Conservation (phyloP, 1,140 invertebrate genomes). For the Brachionus rotundiformis region DNA sequence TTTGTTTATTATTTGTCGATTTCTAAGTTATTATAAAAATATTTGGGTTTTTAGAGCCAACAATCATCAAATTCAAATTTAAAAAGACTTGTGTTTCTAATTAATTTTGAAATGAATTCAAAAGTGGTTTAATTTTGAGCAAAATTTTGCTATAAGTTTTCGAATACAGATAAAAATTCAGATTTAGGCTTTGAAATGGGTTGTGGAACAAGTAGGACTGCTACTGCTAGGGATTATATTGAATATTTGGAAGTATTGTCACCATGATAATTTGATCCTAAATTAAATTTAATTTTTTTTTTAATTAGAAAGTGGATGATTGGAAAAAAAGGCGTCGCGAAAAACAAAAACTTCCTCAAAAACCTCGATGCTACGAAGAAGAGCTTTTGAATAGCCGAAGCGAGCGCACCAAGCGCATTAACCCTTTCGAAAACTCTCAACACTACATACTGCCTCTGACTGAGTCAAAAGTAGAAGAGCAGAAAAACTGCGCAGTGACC, state of each 20-base stretch:
- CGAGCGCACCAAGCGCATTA: neutral
- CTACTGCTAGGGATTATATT: constrained; percentile 33
- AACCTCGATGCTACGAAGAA: constrained; percentile 16
- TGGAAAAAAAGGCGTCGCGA: constrained; percentile 44
- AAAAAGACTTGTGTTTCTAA: constrained; percentile 39
- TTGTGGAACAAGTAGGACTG: constrained; percentile 17
- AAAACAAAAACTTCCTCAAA: constrained; percentile 34
- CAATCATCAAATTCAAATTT: constrained; percentile 40
- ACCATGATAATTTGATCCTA: neutral
- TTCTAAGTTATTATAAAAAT: neutral
- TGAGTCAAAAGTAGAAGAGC: neutral
- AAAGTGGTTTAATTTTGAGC: constrained; percentile 1
- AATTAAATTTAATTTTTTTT: too few species aligned
- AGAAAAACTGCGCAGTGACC: neutral
- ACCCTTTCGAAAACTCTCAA: constrained; percentile 34
- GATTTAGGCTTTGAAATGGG: neutral
- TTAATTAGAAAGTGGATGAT: constrained; percentile 43
- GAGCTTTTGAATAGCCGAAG: neutral
- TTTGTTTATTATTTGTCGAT: constrained; percentile 10
- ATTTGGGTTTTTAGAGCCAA: neutral
- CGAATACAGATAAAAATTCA: neutral
- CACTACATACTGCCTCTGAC: constrained; percentile 29
- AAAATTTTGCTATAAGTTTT: neutral
- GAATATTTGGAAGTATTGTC: constrained; percentile 23
- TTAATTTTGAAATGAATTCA: constrained; percentile 16